A percentile compares a stretch with the other conserved stretches of the same genome.
Conservation (phyloP, 2,888 invertebrate genomes). For the Mythimna ferrago region DNA sequence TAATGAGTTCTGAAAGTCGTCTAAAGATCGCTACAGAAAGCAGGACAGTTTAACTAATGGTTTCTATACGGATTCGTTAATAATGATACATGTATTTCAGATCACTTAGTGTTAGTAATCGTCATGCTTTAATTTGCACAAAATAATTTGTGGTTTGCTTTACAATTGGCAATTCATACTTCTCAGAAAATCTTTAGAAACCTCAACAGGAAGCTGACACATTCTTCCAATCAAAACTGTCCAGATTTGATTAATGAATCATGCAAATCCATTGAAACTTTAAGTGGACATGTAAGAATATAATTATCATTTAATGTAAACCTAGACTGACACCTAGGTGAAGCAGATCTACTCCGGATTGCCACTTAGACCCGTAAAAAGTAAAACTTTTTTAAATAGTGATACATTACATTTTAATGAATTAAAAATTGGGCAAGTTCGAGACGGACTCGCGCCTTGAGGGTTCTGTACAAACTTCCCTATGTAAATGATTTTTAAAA, state of each 20-base stretch:
- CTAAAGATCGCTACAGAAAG: not conserved
- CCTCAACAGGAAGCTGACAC: constrained; percentile 32
- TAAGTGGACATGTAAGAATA: not conserved
- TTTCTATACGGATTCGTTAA: not conserved
- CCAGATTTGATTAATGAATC: constrained; percentile 20
- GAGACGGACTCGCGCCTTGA: too few species aligned
- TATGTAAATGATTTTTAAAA: too few species aligned
- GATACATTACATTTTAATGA: too few species aligned
- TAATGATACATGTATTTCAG: not conserved
- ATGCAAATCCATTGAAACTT: constrained; percentile 5
- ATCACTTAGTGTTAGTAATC: constrained; percentile 11
- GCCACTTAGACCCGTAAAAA: too few species aligned
- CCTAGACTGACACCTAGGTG: not conserved
- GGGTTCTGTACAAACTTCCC: too few species aligned
- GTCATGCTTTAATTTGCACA: constrained; percentile 21
- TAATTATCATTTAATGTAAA: not conserved
- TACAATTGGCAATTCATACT: constrained; percentile 33
- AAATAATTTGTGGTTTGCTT: constrained; percentile 32
- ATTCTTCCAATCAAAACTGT: constrained; percentile 33
- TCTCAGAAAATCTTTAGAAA: constrained; percentile 28
- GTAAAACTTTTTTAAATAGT: too few species aligned
- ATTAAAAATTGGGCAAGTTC: too few species aligned
- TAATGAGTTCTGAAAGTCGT: not conserved
- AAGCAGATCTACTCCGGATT: too few species aligned
- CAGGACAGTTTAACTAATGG: not conserved